Percentiles rank a stretch among this genome's conserved stretches.
Evolutionary conservation across 2,797 vertebrate species (phyloP).

Genomic region (Scomberomorus guttatus): DNA sequence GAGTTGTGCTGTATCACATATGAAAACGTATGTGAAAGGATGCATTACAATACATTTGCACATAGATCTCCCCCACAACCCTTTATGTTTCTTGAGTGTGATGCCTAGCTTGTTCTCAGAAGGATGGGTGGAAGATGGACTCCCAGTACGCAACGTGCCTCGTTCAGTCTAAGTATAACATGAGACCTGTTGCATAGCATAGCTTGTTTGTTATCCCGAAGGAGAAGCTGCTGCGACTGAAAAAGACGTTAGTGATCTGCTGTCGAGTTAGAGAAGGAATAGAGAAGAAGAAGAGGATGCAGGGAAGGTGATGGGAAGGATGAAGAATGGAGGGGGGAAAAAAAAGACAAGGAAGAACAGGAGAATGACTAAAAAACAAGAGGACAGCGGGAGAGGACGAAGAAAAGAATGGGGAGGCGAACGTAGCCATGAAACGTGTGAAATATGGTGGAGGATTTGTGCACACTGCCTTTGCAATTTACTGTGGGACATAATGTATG

Average conservation of each 20-base stretch:
- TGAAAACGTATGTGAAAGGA: slow-evolving; percentile 6
- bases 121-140: not conserved
- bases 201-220: slow-evolving; percentile 28
- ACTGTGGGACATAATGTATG: not conserved
- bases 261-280: slow-evolving; percentile 33
- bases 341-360: slow-evolving; percentile 28
- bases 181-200: slow-evolving; percentile 53
- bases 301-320: slow-evolving; percentile 54
- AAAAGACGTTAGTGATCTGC: slow-evolving; percentile 43
- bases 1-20: slow-evolving; percentile 10
- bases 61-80: not conserved
- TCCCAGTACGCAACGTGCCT: slow-evolving; percentile 1
- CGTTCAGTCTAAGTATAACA: slow-evolving; percentile 9
- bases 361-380: slow-evolving; percentile 20
- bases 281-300: slow-evolving; percentile 23
- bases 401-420: slow-evolving; percentile 9
- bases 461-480: slow-evolving; percentile 30
- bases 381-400: slow-evolving; percentile 27
- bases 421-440: slow-evolving; percentile 10
- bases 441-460: slow-evolving; percentile 13
- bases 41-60: slow-evolving; percentile 11
- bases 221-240: slow-evolving; percentile 31
- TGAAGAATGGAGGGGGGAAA: slow-evolving; percentile 7
- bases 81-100: slow-evolving; percentile 23
- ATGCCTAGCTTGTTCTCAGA: slow-evolving; percentile 18